Base-by-base conservation (phyloP, 2,797 vertebrate species). In the Macroramphosus scolopax region DNA sequence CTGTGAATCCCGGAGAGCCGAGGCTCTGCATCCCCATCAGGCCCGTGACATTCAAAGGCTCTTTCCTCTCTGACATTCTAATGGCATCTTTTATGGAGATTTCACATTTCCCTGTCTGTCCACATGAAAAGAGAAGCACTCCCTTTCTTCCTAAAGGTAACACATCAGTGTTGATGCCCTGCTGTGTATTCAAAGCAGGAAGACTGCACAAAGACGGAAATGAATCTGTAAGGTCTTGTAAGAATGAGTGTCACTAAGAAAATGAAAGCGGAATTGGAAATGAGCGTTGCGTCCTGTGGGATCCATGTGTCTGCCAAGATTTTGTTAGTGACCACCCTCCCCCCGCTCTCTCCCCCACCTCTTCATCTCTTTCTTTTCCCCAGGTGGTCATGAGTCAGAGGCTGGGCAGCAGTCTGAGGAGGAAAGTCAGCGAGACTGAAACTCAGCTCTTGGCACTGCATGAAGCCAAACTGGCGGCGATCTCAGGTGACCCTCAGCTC, bases 341-440 rank as follows among this genome's bases (percentile, higher is more conserved):
- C 12, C 42, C 43, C 20, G 38, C 14, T 22, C 25, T 12, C 22
- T 3, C 1, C 29, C 18, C 28, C 51, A 13, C 26, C 16, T 51
- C 75, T 42, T 33, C 62, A 68, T 35, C 47, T 49, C 77, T 59
- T 78, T 48, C 68, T 61, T 80, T 64, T 38, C 69, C 88, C 63
- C 85, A 96, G 93, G 88, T 94, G 84, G 91, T 92, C 68, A 82
- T 89, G 10, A 91, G 87, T 66, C 92, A 94, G 87, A 92, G 89
- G 47, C 82, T 96, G 70, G 89, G 91, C 77, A 90, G 84, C 66
- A 87, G 89, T 78, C 83, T 96, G 68, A 87, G 91, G 64, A 91
- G 85, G 77, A 93, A 92, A 87, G 88, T 92, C 60, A 89, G 80
- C 9, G 90, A 94, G 75, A 92, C 93, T 18, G 94, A 96, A 67